Evolutionary conservation across 2,888 invertebrate species (phyloP).

Genomic region (Hanleya hanleyi): DNA sequence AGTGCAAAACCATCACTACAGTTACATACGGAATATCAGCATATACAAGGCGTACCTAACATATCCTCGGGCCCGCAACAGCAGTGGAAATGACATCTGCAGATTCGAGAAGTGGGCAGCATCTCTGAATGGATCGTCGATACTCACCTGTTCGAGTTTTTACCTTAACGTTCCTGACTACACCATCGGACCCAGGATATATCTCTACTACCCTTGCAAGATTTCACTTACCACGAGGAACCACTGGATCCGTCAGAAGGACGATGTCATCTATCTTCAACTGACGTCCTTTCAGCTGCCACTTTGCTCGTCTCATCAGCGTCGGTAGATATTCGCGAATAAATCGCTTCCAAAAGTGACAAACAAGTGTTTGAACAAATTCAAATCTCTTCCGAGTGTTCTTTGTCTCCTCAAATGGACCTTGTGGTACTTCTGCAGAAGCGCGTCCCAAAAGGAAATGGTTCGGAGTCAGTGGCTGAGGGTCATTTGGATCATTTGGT

Average conservation of each 20-base stretch:
- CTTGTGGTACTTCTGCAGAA: slow-evolving; percentile 12
- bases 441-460: slow-evolving; percentile 24
- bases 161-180: neutral
- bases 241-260: neutral
- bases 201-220: slow-evolving; percentile 7
- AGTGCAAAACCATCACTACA: too few relatives aligned
- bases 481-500: slow-evolving; percentile 13
- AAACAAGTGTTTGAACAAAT: slow-evolving; percentile 17
- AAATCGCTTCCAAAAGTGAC: slow-evolving; percentile 22
- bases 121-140: neutral
- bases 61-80: too few relatives aligned
- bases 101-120: neutral
- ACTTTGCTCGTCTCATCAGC: slow-evolving; percentile 10
- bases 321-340: slow-evolving; percentile 18
- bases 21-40: too few relatives aligned
- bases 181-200: slow-evolving; percentile 11
- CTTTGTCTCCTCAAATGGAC: slow-evolving; percentile 14
- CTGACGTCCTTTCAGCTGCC: slow-evolving; percentile 12
- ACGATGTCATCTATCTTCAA: slow-evolving; percentile 18
- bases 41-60: too few relatives aligned
- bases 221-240: slow-evolving; percentile 11
- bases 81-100: too few relatives aligned
- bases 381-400: slow-evolving; percentile 9
- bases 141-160: neutral
- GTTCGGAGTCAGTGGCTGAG: slow-evolving; percentile 21